These are phyloP conservation scores for Rhinella marina DNA, from an alignment of 2,797 vertebrate genomes.

Conservation along the genomic window DNA sequence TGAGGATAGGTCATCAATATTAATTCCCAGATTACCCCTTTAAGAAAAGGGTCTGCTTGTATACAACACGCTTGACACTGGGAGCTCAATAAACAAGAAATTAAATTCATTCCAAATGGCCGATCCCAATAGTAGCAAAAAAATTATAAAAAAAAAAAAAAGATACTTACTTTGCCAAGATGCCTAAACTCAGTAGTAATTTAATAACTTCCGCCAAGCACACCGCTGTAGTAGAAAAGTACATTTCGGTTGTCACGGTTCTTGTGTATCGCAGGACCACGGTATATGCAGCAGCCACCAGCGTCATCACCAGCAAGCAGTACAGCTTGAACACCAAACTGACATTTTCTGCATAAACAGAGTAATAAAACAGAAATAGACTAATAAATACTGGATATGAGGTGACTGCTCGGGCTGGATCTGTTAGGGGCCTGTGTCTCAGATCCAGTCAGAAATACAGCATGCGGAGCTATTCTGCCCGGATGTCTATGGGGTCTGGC, in stretches of 20 bases:
- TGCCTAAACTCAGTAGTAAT: conserved; percentile 85
- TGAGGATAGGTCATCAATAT: no score
- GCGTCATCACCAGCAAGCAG: conserved; percentile 94
- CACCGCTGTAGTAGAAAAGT: conserved; percentile 94
- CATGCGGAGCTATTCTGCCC: no score
- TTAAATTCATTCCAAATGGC: background rate
- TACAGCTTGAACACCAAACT: conserved; percentile 91
- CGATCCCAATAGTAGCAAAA: background rate
- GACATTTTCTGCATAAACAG: conserved; percentile 80
- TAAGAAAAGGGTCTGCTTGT: background rate
- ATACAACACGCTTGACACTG: background rate
- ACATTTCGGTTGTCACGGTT: conserved; percentile 81
- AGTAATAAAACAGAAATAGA: background rate
- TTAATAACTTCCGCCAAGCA: conserved; percentile 92
- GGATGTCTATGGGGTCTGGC: no score
- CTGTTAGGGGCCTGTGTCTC: no score
- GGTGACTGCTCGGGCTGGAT: no score
- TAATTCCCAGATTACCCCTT: no score
- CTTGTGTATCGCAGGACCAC: conserved; percentile 89
- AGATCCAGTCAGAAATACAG: no score
- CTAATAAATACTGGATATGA: no score
- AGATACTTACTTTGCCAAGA: conserved; percentile 86
- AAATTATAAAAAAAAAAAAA: no score
- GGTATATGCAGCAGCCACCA: conserved; percentile 90
- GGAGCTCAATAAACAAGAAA: background rate